These are phyloP conservation scores for Barypeithes pellucidus DNA, from an alignment of 2,888 invertebrate genomes.

Conservation along the genomic window DNA sequence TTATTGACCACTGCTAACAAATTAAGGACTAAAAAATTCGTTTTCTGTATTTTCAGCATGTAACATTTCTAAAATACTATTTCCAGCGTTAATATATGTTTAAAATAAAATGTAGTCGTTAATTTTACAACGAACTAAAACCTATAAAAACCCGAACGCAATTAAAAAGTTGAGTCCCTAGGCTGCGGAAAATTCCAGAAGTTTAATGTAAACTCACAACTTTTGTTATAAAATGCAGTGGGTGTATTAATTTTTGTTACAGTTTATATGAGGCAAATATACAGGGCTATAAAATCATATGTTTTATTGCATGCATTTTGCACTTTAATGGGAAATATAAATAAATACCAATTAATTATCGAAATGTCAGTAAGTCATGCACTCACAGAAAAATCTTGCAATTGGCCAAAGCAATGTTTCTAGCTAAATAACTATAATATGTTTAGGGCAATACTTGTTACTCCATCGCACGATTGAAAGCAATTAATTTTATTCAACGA, in stretches of 20 bases:
- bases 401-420: no score
- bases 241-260: slow-evolving; percentile 24
- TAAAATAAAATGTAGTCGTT: slow-evolving; percentile 28
- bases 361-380: no score
- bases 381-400: no score
- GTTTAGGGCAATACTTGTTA: no score
- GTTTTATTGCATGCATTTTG: slow-evolving; percentile 2
- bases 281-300: neutral
- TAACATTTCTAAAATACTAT: neutral
- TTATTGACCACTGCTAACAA: no score
- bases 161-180: slow-evolving; percentile 35
- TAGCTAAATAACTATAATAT: no score
- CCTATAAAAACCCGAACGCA: slow-evolving; percentile 33
- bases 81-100: slow-evolving; percentile 23
- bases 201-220: slow-evolving; percentile 33
- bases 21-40: no score
- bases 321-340: neutral
- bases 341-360: no score
- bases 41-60: neutral
- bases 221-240: slow-evolving; percentile 26
- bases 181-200: slow-evolving; percentile 32
- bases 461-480: no score
- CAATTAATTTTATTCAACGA: no score
- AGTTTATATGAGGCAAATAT: slow-evolving; percentile 7
- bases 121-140: slow-evolving; percentile 34